Evolutionary conservation across 2,888 invertebrate genomes (phyloP), one percentile per base, ranked within the genome.

Genomic region (Fragum fragum): DNA sequence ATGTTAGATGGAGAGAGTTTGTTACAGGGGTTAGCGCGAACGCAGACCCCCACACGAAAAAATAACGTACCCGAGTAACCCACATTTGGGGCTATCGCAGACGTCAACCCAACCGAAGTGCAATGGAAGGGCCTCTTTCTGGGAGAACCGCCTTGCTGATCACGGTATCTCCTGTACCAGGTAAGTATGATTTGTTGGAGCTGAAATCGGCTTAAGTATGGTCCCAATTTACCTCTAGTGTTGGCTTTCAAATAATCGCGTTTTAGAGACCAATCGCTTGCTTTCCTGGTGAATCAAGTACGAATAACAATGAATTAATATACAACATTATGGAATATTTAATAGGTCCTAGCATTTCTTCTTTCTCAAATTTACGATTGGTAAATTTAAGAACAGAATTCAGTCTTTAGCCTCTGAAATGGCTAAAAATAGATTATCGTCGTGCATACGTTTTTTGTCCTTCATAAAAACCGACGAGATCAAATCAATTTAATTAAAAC

Each of bases 101-200:
- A 96, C 95, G 96, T 96, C 96, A 96, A 96, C 96, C 96, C 95
- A 95, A 95, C 95, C 96, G 95, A 92, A 95, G 96, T 97, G 96
- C 96, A 96, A 97, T 96, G 96, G 95, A 94, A 95, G 94, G 95
- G 96, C 96, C 96, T 96, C 96, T 93, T 95, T 96, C 96, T 96
- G 96, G 96, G 95, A 96, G 95, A 96, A 96, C 96, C 96, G 95
- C 96, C 96, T 96, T 96, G 83, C 87, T 96, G 96, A 96, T 96
- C 96, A 96, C 95, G 96, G 96, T 96, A 95, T 95, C 95, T 96
- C 96, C 96, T 96, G 95, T 96, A 96, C 96, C 96, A 96, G 96
- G 96, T 96, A 96, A 96, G 96, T 94, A 94, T 91, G 68, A 36
- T 42, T 68, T 36, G n/a, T 9, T 14, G 5, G 14, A 7, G 42